Percentiles rank a stretch among this genome's conserved stretches.
Conservation (phyloP, 1,140 invertebrate genomes). For the Rhysida immarginata region DNA sequence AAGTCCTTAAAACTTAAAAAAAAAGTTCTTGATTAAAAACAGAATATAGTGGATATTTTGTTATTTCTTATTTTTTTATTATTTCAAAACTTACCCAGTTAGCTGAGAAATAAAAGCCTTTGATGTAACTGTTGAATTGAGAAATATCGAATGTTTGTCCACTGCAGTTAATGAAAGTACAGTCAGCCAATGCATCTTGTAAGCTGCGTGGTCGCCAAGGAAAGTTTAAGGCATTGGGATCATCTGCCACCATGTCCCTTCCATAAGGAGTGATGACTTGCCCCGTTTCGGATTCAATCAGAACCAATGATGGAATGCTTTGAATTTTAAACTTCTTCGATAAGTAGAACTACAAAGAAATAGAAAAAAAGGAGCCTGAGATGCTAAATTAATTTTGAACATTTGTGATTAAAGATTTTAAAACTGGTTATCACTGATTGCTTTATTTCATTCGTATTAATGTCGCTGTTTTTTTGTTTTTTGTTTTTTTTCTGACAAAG, state of each 20-base stretch:
- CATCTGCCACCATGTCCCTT: slow-evolving; percentile 46
- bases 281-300: slow-evolving; percentile 44
- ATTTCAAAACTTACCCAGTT: slow-evolving; percentile 61
- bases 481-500: too few species aligned
- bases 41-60: neutral
- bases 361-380: neutral
- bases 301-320: slow-evolving; percentile 54
- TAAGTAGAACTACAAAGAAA: slow-evolving; percentile 42
- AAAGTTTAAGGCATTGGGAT: slow-evolving; percentile 46
- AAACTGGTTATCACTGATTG: too few species aligned
- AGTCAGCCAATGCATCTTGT: slow-evolving; percentile 39
- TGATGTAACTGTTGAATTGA: slow-evolving; percentile 38
- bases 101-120: slow-evolving; percentile 64
- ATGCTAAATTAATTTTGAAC: too few species aligned
- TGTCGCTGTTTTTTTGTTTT: too few species aligned
- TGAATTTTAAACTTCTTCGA: slow-evolving; percentile 52
- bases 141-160: slow-evolving; percentile 28
- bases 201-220: slow-evolving; percentile 52
- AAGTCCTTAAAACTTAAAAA: neutral
- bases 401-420: too few species aligned
- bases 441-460: too few species aligned
- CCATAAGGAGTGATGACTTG: slow-evolving; percentile 46
- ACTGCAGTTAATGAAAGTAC: slow-evolving; percentile 41
- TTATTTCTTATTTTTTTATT: too few species aligned
- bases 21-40: neutral